These are phyloP conservation scores for Spisula subtruncata DNA, from an alignment of 2,888 invertebrate genomes.

Conservation along the genomic window DNA sequence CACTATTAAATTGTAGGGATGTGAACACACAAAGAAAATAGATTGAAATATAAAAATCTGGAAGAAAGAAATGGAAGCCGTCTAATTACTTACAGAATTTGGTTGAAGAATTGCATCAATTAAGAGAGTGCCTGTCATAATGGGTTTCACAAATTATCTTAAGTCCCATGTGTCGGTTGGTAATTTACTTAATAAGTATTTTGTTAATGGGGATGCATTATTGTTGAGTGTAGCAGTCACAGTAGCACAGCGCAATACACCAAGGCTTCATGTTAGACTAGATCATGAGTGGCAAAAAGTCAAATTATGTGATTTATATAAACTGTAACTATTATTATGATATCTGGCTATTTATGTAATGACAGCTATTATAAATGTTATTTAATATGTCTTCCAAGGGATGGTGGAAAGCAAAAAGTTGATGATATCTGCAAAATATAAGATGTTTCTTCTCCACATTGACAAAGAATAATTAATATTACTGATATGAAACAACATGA, in stretches of 20 bases:
- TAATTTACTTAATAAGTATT: constrained; percentile 22
- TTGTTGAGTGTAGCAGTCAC: background rate
- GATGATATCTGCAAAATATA: too few species aligned
- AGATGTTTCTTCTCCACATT: too few species aligned
- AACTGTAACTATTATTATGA: background rate
- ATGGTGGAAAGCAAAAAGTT: too few species aligned
- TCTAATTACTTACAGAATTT: constrained; percentile 12
- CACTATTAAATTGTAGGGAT: background rate
- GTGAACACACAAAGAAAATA: background rate
- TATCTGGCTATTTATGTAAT: background rate
- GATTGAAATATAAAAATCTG: background rate
- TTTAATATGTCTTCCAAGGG: background rate
- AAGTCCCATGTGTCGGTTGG: background rate
- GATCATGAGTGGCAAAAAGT: background rate
- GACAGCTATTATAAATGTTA: background rate
- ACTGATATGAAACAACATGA: too few species aligned
- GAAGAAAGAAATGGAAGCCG: background rate
- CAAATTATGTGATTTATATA: background rate
- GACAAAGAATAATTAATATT: too few species aligned
- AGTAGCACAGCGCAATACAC: too few species aligned
- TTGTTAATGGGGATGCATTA: constrained; percentile 3
- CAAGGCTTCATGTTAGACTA: background rate
- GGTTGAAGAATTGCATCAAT: constrained; percentile 12
- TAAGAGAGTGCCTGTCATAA: constrained; percentile 11
- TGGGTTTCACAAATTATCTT: constrained; percentile 14